Conservation (phyloP, 2,888 invertebrate genomes). For the Exephanes ischioxanthus region DNA sequence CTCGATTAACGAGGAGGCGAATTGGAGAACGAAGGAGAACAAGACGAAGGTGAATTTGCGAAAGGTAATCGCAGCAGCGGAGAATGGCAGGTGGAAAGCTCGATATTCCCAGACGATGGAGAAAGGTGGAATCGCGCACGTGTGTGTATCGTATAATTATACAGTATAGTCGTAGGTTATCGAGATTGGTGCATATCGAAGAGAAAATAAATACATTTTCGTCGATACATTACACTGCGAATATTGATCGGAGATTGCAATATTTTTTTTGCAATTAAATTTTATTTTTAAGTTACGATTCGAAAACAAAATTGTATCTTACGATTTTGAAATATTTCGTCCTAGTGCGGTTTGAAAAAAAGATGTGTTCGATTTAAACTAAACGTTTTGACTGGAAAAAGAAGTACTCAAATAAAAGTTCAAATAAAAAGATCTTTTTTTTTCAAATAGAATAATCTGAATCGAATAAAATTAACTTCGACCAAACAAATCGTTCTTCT, state of each 20-base stretch:
- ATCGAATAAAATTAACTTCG: too few species aligned
- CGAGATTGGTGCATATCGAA: constrained; percentile 9
- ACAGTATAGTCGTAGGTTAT: constrained; percentile 21
- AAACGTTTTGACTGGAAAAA: too few species aligned
- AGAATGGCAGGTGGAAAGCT: constrained; percentile 50
- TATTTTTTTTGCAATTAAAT: neutral
- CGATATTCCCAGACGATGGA: constrained; percentile 43
- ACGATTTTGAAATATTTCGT: neutral
- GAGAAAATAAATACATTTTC: constrained; percentile 3
- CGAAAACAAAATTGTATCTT: neutral
- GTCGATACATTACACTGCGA: constrained; percentile 6
- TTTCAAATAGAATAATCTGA: too few species aligned
- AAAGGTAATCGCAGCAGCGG: constrained; percentile 19
- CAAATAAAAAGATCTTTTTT: too few species aligned
- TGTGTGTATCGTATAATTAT: constrained; percentile 3
- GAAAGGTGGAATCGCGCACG: constrained; percentile 40
- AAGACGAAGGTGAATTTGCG: constrained; percentile 26
- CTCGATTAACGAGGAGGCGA: constrained; percentile 40
- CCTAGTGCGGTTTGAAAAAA: neutral
- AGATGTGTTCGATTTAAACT: too few species aligned
- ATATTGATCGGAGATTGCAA: neutral
- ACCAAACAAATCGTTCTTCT: too few species aligned
- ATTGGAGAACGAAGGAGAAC: constrained; percentile 10
- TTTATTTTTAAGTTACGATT: neutral
- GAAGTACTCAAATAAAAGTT: too few species aligned